Evolutionary conservation across 2,888 invertebrate genomes (phyloP), one percentile per base, ranked within the genome.

Genomic region (Urechis unicinctus): DNA sequence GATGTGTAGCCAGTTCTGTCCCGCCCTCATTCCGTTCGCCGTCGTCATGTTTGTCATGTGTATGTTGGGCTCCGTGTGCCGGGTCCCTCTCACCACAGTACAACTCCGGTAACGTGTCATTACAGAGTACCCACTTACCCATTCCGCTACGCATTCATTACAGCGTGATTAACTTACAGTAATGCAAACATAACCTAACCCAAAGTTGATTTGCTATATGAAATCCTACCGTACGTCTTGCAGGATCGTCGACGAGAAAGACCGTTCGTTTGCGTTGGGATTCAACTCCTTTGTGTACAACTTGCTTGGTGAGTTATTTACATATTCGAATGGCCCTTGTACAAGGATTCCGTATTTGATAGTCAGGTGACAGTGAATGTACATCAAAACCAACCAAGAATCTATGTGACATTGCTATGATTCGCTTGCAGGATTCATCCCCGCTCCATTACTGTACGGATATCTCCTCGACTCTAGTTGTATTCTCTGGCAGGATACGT

Each of bases 401-500:
- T 21, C 22, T 45, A 45, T 45, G 45, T 21, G 22, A 45, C 9
- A 26, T 50, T 50, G 2, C 21, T 50, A 50, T 45, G 17, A 5
- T 17, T 36, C 36, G 24, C 47, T 45, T 49, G 3, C 58, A 63
- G 63, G 58, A 42, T 59, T 62, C 29, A 57, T 63, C 2, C 63
- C 63, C 21, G 53, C 55, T 17, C 63, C 63, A 4, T 30, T 63
- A n/a, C 9, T 63, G 25, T 59, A 58, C 36, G 63, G 63, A 3
- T 30, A 36, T 4, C 55, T 63, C 26, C 52, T 61, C 22, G 63
- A 63, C 50, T 48, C 47, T 3, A 31, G 54, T 28, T 63, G 63
- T 50, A 51, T 53, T n/a, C 48, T 63, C 17, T 63, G 63, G 63
- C 54, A 63, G 47, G 25, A 28, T 5, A 55, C 47, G 0, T 63